These are phyloP conservation scores for Dioctria rufipes DNA, from an alignment of 2,888 invertebrate species.

Conservation along the genomic window DNA sequence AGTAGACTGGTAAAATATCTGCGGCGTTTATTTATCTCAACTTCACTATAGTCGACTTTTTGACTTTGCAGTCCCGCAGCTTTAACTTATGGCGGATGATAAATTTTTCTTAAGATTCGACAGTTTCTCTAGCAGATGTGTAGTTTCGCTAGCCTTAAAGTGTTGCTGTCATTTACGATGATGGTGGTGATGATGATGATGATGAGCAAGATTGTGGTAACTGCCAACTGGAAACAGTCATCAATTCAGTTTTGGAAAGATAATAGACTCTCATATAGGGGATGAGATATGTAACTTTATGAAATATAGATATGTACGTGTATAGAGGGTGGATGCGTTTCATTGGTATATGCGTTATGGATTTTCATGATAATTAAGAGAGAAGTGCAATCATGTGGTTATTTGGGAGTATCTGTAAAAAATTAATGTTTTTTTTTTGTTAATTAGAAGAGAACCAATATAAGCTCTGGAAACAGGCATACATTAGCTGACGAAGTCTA, in stretches of 20 bases:
- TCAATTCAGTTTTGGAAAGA: neutral
- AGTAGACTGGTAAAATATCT: slow-evolving; percentile 35
- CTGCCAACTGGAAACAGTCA: neutral
- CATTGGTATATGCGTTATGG: too few relatives aligned
- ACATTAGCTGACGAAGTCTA: too few relatives aligned
- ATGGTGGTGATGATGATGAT: slow-evolving; percentile 47
- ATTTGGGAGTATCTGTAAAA: too few relatives aligned
- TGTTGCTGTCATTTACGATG: slow-evolving; percentile 38
- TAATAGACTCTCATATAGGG: neutral
- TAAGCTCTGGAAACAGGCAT: too few relatives aligned
- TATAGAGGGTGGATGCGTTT: too few relatives aligned
- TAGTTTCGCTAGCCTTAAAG: slow-evolving; percentile 16
- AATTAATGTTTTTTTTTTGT: too few relatives aligned
- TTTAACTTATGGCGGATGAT: slow-evolving; percentile 52
- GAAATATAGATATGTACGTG: too few relatives aligned
- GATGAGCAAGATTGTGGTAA: slow-evolving; percentile 30
- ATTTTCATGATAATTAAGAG: too few relatives aligned
- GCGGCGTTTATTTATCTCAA: slow-evolving; percentile 41
- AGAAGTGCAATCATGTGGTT: too few relatives aligned
- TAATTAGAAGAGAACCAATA: too few relatives aligned
- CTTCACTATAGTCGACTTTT: neutral
- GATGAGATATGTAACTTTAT: neutral
- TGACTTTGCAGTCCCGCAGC: neutral
- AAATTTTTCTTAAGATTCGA: slow-evolving; percentile 50
- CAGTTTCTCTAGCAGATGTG: slow-evolving; percentile 19